Evolutionary conservation across 2,888 invertebrate genomes (phyloP).

Genomic region (Phragmatobia fuliginosa): DNA sequence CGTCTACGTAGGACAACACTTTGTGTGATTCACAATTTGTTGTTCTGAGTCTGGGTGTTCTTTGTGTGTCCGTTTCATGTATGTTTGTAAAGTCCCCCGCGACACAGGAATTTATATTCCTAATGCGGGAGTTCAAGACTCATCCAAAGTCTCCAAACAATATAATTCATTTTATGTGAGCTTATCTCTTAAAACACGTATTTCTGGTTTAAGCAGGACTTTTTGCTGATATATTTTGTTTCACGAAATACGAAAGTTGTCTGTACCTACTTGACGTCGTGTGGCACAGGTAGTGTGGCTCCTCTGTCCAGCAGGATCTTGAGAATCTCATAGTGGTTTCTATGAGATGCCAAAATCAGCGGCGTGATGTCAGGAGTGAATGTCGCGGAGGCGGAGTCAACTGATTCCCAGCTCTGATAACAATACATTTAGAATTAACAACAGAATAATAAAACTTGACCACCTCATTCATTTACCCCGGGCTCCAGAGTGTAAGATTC

Average conservation of each 20-base stretch:
- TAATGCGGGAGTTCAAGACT: too few species aligned
- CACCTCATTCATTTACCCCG: too few species aligned
- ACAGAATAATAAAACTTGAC: not conserved
- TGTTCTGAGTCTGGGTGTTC: too few species aligned
- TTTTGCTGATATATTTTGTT: not conserved
- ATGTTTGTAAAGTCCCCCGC: too few species aligned
- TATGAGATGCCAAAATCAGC: conserved; percentile 96
- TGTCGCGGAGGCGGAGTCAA: conserved; percentile 92
- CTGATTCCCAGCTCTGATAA: conserved; percentile 93
- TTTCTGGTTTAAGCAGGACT: not conserved
- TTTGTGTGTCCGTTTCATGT: too few species aligned
- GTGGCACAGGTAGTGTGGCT: conserved; percentile 95
- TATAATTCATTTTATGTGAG: not conserved
- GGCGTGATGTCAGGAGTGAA: conserved; percentile 99
- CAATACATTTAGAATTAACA: not conserved
- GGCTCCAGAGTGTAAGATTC: too few species aligned
- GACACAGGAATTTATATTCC: too few species aligned
- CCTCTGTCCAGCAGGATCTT: conserved; percentile 97
- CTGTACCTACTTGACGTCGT: conserved; percentile 94
- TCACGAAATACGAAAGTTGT: conserved; percentile 5
- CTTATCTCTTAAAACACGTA: not conserved
- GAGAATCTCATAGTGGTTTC: conserved; percentile 98
- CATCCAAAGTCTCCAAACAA: too few species aligned
- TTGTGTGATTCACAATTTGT: too few species aligned
- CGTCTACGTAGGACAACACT: too few species aligned